Conservation (phyloP, 2,888 invertebrate species). For the Apantesis nais region DNA sequence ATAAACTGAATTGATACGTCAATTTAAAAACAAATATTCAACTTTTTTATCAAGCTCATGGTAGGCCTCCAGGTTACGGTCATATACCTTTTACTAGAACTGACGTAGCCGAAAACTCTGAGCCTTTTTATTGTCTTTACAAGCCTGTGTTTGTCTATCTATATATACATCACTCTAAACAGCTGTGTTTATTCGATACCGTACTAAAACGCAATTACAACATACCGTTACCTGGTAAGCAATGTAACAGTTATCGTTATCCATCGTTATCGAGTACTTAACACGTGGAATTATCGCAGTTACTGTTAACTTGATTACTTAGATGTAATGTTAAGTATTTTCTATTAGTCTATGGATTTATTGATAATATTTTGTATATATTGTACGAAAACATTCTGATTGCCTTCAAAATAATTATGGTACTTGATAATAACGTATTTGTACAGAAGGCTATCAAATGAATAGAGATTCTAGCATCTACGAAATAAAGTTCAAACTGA, state of each 20-base stretch:
- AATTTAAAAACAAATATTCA: too few relatives aligned
- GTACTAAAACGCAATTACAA: conserved; percentile 1
- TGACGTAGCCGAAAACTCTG: too few relatives aligned
- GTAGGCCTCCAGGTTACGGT: too few relatives aligned
- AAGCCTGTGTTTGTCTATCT: background rate
- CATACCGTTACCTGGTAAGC: background rate
- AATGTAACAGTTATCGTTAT: conserved; percentile 21
- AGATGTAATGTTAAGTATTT: background rate
- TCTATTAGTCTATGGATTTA: background rate
- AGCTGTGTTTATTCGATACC: background rate
- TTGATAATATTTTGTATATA: too few relatives aligned
- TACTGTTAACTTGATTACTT: conserved; percentile 3
- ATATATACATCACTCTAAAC: background rate
- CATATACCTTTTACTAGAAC: background rate
- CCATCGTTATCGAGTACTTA: conserved; percentile 11
- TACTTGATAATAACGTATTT: background rate
- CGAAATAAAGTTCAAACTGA: background rate
- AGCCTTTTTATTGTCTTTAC: background rate
- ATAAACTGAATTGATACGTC: too few relatives aligned
- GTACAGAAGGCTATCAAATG: background rate
- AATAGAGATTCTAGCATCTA: background rate
- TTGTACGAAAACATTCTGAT: background rate
- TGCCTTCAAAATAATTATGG: background rate
- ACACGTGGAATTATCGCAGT: conserved; percentile 10
- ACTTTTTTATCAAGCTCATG: too few relatives aligned